Evolutionary conservation across 2,888 invertebrate genomes (phyloP), one percentile per base, ranked within the genome.

Genomic region (Diarsia mendica): DNA sequence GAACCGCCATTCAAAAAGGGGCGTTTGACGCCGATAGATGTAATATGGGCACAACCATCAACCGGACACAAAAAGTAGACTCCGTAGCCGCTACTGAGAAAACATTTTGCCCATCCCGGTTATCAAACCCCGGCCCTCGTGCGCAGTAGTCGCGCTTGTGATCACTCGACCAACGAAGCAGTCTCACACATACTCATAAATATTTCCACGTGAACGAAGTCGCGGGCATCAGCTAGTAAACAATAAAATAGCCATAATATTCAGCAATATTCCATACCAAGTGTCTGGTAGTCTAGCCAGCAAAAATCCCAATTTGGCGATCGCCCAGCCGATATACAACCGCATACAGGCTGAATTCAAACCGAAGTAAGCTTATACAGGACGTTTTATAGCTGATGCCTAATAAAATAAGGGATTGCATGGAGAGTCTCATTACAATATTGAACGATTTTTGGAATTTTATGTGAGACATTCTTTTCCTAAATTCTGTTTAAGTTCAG

Each of bases 221-320:
- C 39, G 39, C 8, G 39, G 39, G 39, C 39, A 39, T 39, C 39
- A 39, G 39, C 39, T 39, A 39, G 39, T 23, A 13, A 75, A 61
- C 28, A 61, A 70, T 18, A 74, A 70, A 49, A 49, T 15, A 51
- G 10, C 23, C 23, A 61, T 75, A 67, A 58, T 66, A 72, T 78
- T 72, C 73, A 76, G 63, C 28, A 75, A 78, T 76, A 80, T 61
- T 69, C 72, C 71, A 65, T 51, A 53, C n/a, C 23, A 44, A 82
- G 53, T 75, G 60, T 73, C 70, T 71, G 69, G 67, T 74, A 73
- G 86, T 79, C 89, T 91, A 83, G 78, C 78, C 76, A 76, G 23
- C 80, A 79, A 85, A 87, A 86, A 79, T 74, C 72, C 71, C 76
- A 77, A 78, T 85, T 86, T 86, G 92, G 91, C 91, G 84, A 67